Evolutionary conservation across 2,113 vertebrate genomes (phyloP).

Genomic region (Halcyon senegalensis): DNA sequence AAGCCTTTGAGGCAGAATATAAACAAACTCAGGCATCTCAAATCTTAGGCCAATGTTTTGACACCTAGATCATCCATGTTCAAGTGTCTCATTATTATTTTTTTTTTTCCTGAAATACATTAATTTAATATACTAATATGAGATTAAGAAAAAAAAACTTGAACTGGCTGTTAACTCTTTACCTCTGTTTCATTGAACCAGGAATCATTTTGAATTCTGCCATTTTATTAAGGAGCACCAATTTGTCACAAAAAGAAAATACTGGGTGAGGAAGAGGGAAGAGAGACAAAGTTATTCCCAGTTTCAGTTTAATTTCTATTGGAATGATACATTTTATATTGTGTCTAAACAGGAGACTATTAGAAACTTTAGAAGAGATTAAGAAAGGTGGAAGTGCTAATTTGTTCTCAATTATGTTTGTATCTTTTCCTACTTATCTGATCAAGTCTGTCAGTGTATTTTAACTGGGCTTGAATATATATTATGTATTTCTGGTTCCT

Average conservation of each 20-base stretch:
- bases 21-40: not conserved
- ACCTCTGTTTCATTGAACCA: not conserved
- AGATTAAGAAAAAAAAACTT: not conserved
- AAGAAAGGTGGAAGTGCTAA: not conserved
- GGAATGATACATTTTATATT: not conserved
- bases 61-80: not conserved
- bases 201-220: not conserved
- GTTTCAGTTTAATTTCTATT: not conserved
- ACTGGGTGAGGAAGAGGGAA: not conserved
- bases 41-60: not conserved
- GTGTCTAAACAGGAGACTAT: not conserved
- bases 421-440: not conserved
- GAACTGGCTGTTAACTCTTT: not conserved
- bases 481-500: not conserved
- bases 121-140: not conserved
- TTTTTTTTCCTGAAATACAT: not conserved
- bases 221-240: not conserved
- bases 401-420: not conserved
- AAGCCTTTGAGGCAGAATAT: not conserved
- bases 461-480: not conserved
- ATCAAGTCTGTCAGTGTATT: not conserved
- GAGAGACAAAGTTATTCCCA: not conserved
- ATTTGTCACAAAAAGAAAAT: not conserved
- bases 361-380: not conserved
- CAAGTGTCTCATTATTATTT: not conserved